Percentiles rank a stretch among this genome's conserved stretches.
Conservation (phyloP, 2,113 vertebrate genomes). For the Carettochelys insculpta region DNA sequence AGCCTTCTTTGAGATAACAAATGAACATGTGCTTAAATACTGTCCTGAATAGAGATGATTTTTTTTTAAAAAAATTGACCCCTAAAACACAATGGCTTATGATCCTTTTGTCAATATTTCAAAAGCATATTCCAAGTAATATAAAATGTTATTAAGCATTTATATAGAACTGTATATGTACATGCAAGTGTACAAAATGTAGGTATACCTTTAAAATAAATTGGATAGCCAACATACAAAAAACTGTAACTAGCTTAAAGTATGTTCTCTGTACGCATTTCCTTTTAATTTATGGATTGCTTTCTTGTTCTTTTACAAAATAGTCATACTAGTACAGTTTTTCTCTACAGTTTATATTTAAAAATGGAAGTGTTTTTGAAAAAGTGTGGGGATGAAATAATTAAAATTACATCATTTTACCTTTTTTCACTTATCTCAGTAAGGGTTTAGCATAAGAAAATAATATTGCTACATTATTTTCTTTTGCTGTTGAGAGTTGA, state of each 20-base stretch:
- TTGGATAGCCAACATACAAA: neutral
- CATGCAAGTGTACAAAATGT: neutral
- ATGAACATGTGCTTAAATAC: neutral
- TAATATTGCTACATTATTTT: neutral
- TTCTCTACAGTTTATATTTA: neutral
- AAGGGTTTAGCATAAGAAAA: slow-evolving; percentile 27
- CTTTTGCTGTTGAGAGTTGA: neutral
- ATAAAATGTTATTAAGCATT: neutral
- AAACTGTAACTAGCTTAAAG: neutral
- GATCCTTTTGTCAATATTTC: neutral
- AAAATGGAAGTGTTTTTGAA: neutral
- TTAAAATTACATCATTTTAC: slow-evolving; percentile 9
- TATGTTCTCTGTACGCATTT: neutral
- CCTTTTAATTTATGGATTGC: neutral
- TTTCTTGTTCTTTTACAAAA: neutral
- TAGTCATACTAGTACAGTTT: neutral
- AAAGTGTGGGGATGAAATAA: neutral
- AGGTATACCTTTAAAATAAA: neutral
- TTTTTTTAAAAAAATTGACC: neutral
- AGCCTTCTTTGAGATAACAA: neutral
- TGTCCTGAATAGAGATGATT: neutral
- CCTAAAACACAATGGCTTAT: neutral
- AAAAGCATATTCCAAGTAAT: neutral
- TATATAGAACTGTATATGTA: neutral
- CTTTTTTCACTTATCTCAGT: slow-evolving; percentile 2